Evolutionary conservation across 2,113 vertebrate species (phyloP).

Genomic region (Tylochromis polylepis): DNA sequence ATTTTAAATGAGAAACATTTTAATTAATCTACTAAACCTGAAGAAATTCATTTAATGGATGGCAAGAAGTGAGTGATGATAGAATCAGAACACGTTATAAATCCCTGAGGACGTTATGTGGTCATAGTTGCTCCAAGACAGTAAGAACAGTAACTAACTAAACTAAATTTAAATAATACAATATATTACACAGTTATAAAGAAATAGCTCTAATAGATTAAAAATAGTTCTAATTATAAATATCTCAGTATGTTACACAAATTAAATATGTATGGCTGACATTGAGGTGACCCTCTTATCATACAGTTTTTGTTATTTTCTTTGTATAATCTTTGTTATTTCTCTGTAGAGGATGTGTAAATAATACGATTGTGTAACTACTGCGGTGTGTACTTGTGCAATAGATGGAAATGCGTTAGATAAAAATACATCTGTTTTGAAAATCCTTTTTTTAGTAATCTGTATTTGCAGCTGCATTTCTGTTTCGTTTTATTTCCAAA

Average conservation of each 20-base stretch:
- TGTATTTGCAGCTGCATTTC: neutral
- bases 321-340: no score
- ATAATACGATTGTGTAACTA: neutral
- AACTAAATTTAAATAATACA: neutral
- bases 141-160: neutral
- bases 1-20: neutral
- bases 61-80: neutral
- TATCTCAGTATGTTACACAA: neutral
- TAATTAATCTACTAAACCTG: neutral
- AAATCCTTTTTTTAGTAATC: neutral
- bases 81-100: neutral
- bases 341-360: neutral
- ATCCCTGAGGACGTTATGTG: neutral
- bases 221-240: neutral
- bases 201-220: neutral
- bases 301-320: neutral
- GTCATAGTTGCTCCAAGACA: neutral
- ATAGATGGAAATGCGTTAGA: neutral
- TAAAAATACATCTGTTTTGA: neutral
- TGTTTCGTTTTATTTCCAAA: neutral
- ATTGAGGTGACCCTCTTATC: rapidly evolving
- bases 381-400: neutral
- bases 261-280: neutral
- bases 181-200: neutral
- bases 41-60: neutral